Evolutionary conservation across 2,113 vertebrate genomes (phyloP).

Genomic region (Seriola aureovittata): DNA sequence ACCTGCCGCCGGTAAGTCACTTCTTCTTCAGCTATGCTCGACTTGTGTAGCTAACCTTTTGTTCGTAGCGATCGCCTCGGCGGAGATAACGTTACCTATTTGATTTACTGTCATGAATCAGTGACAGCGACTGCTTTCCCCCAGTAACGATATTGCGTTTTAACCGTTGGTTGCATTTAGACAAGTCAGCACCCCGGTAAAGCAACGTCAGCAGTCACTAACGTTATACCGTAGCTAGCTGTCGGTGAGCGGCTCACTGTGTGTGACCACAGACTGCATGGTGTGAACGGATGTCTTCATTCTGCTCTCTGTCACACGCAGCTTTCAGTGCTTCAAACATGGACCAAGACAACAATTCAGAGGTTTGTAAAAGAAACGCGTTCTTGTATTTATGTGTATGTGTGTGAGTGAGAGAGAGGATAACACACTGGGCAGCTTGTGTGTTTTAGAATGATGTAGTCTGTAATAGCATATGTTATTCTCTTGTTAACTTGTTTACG

Average conservation of each 20-base stretch:
- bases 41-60: background rate
- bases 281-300: constrained; percentile 1
- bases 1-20: background rate
- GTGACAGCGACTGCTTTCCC: background rate
- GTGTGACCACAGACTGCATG: background rate
- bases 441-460: background rate
- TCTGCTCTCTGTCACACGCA: constrained; percentile 41
- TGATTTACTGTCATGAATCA: background rate
- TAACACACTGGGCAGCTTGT: too few relatives aligned
- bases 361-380: constrained; percentile 63
- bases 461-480: background rate
- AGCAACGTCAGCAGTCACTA: constrained; percentile 67
- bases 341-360: constrained; percentile 83
- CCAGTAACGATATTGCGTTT: background rate
- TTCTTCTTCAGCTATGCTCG: background rate
- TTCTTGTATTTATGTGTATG: constrained; percentile 7
- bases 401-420: background rate
- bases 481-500: background rate
- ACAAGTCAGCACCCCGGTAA: constrained; percentile 25
- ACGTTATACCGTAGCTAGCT: background rate
- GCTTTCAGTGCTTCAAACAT: constrained; percentile 66
- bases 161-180: constrained; percentile 2
- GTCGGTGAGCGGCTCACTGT: constrained; percentile 25
- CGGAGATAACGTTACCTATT: background rate
- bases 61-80: background rate